Percentiles rank a stretch among this genome's conserved stretches.
Evolutionary conservation across 2,797 vertebrate genomes (phyloP).

Genomic region (Myiotriccus ornatus): DNA sequence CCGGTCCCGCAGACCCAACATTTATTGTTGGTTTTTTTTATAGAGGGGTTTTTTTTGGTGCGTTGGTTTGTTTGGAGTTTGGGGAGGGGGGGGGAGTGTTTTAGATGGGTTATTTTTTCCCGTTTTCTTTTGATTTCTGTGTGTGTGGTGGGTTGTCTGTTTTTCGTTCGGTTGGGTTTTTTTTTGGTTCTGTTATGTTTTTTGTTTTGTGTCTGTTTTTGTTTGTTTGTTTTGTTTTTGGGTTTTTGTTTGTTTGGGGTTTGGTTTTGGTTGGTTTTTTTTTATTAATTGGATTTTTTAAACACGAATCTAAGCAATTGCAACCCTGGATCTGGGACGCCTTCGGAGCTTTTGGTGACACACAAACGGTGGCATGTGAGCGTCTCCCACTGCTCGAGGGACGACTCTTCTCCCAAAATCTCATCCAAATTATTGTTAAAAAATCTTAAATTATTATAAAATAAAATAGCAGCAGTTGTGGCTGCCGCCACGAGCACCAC

Average conservation of each 20-base stretch:
- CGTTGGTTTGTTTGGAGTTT: rapidly evolving
- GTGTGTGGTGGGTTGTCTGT: no score
- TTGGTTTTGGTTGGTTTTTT: rapidly evolving
- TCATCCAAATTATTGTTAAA: neutral
- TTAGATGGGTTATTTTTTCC: neutral
- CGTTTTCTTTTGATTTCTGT: neutral
- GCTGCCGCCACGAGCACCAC: neutral
- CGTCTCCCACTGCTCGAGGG: neutral
- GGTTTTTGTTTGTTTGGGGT: rapidly evolving
- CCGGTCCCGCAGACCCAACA: neutral
- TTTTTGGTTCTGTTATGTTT: no score
- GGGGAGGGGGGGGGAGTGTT: rapidly evolving
- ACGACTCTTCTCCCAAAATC: rapidly evolving
- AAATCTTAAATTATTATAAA: neutral
- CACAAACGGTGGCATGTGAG: rapidly evolving
- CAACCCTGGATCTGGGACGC: neutral
- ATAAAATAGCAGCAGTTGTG: neutral
- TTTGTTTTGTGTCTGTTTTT: no score
- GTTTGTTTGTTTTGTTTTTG: rapidly evolving
- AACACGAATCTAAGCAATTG: rapidly evolving
- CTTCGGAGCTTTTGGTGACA: neutral
- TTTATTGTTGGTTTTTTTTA: neutral
- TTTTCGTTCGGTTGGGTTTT: neutral
- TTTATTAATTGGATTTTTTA: no score
- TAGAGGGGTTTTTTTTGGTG: neutral